phyloP scores from a whole-genome alignment of 2,888 invertebrate genomes.

The Rotaria magnacalcarata region DNA sequence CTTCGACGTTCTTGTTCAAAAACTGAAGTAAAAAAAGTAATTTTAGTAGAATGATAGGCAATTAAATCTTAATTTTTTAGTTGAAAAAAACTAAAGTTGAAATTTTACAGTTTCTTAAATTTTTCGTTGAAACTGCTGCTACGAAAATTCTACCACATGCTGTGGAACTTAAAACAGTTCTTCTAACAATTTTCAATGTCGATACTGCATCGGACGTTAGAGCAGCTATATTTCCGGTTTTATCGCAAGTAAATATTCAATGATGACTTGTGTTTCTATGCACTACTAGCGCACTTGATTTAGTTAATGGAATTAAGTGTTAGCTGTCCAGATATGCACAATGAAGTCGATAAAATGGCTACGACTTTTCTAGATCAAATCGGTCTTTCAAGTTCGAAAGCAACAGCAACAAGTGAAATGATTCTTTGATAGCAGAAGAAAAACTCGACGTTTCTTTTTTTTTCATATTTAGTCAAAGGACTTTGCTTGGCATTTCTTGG shows the following conservation, averaged over 20 bases:
- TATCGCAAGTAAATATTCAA: slow-evolving; percentile 32
- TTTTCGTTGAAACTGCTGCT: slow-evolving; percentile 51
- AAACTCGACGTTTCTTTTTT: not conserved
- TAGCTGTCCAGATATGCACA: not conserved
- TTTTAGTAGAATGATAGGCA: not conserved
- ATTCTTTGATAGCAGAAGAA: not conserved
- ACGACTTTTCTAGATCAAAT: slow-evolving; percentile 13
- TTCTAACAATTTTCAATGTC: slow-evolving; percentile 35
- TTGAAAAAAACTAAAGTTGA: slow-evolving; percentile 52
- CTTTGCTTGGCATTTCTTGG: slow-evolving; percentile 58
- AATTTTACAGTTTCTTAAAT: slow-evolving; percentile 52
- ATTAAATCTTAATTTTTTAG: slow-evolving; percentile 48
- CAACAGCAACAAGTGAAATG: not conserved
- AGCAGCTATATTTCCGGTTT: slow-evolving; percentile 41
- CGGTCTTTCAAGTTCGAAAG: not conserved
- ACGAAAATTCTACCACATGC: slow-evolving; percentile 54
- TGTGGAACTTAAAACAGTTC: slow-evolving; percentile 52
- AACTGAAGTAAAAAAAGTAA: slow-evolving; percentile 35
- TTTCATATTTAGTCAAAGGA: slow-evolving; percentile 51
- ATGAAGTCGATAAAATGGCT: slow-evolving; percentile 13
- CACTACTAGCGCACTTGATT: not conserved
- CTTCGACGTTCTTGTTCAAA: slow-evolving; percentile 39
- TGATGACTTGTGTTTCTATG: not conserved
- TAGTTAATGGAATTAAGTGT: slow-evolving; percentile 25
- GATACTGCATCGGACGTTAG: slow-evolving; percentile 45